These are phyloP conservation scores for Gambusia affinis DNA, from an alignment of 2,113 vertebrate species.

Conservation along the genomic window DNA sequence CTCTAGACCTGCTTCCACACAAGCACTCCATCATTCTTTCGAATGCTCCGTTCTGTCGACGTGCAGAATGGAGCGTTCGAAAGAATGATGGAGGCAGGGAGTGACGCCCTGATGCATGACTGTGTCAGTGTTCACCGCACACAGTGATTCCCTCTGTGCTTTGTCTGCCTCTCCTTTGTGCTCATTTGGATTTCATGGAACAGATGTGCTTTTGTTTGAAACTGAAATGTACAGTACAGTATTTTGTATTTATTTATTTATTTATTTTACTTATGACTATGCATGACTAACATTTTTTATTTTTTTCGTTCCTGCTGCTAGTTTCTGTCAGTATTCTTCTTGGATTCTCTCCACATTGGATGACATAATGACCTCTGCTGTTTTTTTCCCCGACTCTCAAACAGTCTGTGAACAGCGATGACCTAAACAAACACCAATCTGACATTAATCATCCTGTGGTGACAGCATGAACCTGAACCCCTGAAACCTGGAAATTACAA, in stretches of 20 bases:
- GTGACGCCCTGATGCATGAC: constrained; percentile 64
- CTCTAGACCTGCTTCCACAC: constrained; percentile 40
- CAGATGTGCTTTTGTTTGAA: constrained; percentile 68
- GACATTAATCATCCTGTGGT: background rate
- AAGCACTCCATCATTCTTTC: constrained; percentile 23
- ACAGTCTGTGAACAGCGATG: background rate
- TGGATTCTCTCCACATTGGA: background rate
- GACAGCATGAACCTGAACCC: background rate
- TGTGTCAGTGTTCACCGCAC: constrained; percentile 68
- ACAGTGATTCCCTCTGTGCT: constrained; percentile 72
- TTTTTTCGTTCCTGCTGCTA: constrained; percentile 10
- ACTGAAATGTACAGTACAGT: constrained; percentile 58
- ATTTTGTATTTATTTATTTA: constrained; percentile 9
- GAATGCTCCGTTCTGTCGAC: constrained; percentile 14
- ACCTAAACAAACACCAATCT: background rate
- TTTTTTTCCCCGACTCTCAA: background rate
- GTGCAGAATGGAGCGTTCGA: constrained; percentile 62
- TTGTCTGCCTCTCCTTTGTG: constrained; percentile 55
- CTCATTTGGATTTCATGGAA: constrained; percentile 47
- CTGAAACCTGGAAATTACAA: background rate
- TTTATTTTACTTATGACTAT: constrained; percentile 14
- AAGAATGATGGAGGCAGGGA: constrained; percentile 66
- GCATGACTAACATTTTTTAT: constrained; percentile 46
- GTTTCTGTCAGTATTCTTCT: constrained; percentile 9
- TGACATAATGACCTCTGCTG: constrained; percentile 10